Conservation (phyloP, 2,113 vertebrate species). For the Bombycilla garrulus region DNA sequence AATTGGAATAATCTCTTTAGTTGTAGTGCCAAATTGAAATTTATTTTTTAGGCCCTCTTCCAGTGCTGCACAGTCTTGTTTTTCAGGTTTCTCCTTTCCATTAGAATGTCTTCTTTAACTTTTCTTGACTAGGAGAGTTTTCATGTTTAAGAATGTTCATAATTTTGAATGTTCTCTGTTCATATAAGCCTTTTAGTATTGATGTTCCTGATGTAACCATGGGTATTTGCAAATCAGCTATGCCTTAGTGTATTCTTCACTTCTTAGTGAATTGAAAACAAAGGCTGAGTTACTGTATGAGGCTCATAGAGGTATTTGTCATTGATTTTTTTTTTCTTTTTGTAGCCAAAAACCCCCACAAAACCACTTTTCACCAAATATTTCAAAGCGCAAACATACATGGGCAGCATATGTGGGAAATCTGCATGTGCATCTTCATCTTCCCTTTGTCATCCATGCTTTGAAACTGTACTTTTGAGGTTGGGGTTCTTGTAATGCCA, state of each 20-base stretch:
- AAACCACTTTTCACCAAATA: neutral
- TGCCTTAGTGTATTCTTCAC: neutral
- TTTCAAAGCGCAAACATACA: neutral
- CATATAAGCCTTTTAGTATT: neutral
- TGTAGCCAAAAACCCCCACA: neutral
- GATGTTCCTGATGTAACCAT: neutral
- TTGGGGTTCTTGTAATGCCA: neutral
- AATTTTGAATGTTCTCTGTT: neutral
- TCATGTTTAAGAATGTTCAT: neutral
- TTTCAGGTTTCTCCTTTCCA: slow-evolving; percentile 20
- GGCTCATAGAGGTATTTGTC: neutral
- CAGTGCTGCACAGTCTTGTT: neutral
- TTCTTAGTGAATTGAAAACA: neutral
- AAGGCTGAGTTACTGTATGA: neutral
- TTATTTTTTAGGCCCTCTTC: neutral
- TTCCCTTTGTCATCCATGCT: neutral
- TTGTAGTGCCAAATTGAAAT: neutral
- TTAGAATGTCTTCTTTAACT: neutral
- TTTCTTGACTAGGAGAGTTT: neutral
- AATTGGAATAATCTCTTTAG: neutral
- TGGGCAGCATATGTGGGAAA: neutral
- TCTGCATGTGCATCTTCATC: neutral
- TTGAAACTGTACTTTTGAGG: neutral
- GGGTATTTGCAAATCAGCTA: neutral
- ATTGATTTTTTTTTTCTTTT: neutral